phyloP scores from a whole-genome alignment of 1,140 invertebrate genomes.

The Panagrolaimus sp. region DNA sequence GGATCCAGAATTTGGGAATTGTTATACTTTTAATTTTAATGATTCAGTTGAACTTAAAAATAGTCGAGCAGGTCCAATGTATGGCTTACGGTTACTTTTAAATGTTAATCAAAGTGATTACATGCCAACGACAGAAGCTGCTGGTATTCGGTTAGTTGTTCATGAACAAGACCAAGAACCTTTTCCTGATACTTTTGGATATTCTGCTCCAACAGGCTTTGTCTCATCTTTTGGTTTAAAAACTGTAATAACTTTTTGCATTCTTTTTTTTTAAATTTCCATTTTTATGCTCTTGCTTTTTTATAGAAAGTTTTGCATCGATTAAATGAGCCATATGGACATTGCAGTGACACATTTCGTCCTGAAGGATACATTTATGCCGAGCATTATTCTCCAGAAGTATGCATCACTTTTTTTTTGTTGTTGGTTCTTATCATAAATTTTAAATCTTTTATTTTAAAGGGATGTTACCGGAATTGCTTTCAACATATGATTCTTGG shows the following conservation, averaged over 20 bases:
- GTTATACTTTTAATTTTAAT: constrained; percentile 58
- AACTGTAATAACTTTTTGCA: constrained; percentile 38
- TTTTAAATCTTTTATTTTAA: constrained; percentile 19
- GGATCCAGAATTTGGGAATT: constrained; percentile 56
- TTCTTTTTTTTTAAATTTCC: neutral
- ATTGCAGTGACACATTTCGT: constrained; percentile 52
- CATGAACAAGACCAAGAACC: constrained; percentile 58
- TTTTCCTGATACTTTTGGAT: constrained; percentile 57
- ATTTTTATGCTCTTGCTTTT: neutral
- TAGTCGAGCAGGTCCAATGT: constrained; percentile 44
- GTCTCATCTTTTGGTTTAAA: constrained; percentile 57
- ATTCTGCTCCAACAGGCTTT: constrained; percentile 56
- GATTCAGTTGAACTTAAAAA: constrained; percentile 58
- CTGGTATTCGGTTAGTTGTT: constrained; percentile 54
- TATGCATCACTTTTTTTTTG: constrained; percentile 2
- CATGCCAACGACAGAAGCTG: constrained; percentile 58
- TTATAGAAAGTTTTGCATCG: constrained; percentile 56
- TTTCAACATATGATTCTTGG: constrained; percentile 52
- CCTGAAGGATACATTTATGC: constrained; percentile 55
- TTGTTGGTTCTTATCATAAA: neutral
- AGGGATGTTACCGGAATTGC: constrained; percentile 57
- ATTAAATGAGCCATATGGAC: constrained; percentile 49
- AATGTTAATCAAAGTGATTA: constrained; percentile 58
- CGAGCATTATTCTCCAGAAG: constrained; percentile 56
- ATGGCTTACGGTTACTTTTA: constrained; percentile 48